Evolutionary conservation across 2,888 invertebrate species (phyloP).

Genomic region (Conops quadrifasciatus): DNA sequence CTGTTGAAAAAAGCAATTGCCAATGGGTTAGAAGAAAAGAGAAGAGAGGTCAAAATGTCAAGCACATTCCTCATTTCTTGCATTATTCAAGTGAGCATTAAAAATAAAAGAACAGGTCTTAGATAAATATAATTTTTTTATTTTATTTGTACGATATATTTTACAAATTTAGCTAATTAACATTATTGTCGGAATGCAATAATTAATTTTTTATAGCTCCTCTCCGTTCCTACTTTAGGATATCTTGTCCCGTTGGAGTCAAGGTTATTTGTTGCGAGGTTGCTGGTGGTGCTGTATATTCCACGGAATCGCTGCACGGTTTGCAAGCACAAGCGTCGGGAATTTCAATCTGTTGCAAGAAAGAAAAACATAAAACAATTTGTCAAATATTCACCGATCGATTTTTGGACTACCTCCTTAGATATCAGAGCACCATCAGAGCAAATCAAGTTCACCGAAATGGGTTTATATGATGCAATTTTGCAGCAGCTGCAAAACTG

Average conservation of each 20-base stretch:
- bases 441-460: slow-evolving; percentile 64
- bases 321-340: slow-evolving; percentile 57
- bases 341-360: slow-evolving; percentile 53
- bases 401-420: slow-evolving; percentile 45
- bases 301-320: slow-evolving; percentile 50
- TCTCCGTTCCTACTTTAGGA: slow-evolving; percentile 2
- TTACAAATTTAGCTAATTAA: too few species aligned
- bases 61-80: too few species aligned
- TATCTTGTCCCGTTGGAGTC: neutral
- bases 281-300: slow-evolving; percentile 40
- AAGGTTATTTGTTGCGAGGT: slow-evolving; percentile 39
- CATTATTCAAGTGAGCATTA: too few species aligned
- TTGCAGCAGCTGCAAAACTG: slow-evolving; percentile 71
- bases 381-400: neutral
- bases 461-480: slow-evolving; percentile 58
- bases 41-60: too few species aligned
- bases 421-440: slow-evolving; percentile 61
- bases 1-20: too few species aligned
- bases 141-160: too few species aligned
- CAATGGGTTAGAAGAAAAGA: too few species aligned
- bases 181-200: too few species aligned
- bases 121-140: too few species aligned
- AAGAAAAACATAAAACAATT: neutral
- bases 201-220: neutral
- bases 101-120: too few species aligned